Conservation (phyloP, 2,113 vertebrate genomes). For the Pitta sordida region DNA sequence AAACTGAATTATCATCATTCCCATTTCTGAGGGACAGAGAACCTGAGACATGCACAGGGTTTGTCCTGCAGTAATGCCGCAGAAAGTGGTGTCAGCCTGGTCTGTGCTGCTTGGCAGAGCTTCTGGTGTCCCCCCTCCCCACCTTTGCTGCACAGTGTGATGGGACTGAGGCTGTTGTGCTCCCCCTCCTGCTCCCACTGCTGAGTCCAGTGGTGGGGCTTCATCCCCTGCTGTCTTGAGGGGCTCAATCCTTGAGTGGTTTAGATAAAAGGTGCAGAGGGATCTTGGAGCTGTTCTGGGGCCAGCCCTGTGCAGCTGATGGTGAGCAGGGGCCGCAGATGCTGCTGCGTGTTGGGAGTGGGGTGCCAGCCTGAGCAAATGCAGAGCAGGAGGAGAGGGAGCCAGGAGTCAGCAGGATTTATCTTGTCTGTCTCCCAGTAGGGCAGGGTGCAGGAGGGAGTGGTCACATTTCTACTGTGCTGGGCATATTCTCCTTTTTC, state of each 20-base stretch:
- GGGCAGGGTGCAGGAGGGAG: background rate
- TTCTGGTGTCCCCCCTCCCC: background rate
- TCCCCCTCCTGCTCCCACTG: background rate
- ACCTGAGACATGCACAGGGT: background rate
- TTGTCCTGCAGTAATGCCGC: no score
- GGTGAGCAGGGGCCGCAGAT: background rate
- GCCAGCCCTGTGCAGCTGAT: background rate
- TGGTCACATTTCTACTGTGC: background rate
- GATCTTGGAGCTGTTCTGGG: background rate
- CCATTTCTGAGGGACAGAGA: background rate
- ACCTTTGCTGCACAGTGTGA: background rate
- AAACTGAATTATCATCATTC: background rate
- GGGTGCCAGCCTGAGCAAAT: background rate
- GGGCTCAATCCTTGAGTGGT: background rate
- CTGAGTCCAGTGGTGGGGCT: background rate
- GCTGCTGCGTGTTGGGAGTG: accelerated
- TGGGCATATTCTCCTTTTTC: background rate
- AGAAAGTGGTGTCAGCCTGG: background rate
- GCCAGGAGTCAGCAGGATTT: background rate
- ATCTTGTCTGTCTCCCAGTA: background rate
- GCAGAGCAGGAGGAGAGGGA: background rate
- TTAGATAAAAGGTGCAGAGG: background rate
- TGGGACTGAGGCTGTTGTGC: background rate
- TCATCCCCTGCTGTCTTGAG: accelerated
- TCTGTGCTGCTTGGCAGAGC: background rate